Evolutionary conservation across 1,140 invertebrate genomes (phyloP).

Genomic region (Tetramorium parvispinum): DNA sequence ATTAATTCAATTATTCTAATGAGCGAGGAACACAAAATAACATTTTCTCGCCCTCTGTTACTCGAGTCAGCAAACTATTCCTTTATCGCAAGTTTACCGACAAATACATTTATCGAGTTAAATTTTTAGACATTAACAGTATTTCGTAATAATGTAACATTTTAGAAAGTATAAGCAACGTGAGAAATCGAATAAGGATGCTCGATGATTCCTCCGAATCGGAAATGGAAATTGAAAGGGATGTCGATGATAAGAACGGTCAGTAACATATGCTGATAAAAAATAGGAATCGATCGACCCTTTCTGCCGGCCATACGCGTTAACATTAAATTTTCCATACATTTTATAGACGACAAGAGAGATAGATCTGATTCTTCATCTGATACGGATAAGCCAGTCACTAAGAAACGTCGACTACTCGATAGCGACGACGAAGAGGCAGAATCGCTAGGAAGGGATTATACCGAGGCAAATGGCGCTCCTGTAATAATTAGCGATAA

Average conservation of each 20-base stretch:
- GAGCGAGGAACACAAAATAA: background rate
- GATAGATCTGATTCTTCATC: conserved; percentile 73
- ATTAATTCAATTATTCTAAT: background rate
- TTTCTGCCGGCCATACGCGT: background rate
- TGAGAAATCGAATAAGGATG: conserved; percentile 25
- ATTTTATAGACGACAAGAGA: conserved; percentile 75
- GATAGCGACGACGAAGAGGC: conserved; percentile 81
- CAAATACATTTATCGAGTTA: background rate
- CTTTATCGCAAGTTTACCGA: conserved; percentile 34
- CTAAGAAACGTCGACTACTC: conserved; percentile 81
- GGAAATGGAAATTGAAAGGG: conserved; percentile 65
- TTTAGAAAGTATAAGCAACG: conserved; percentile 23
- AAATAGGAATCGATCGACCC: background rate
- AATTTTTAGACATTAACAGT: background rate
- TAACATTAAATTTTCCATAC: background rate
- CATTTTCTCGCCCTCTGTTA: conserved; percentile 60
- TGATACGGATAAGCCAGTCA: conserved; percentile 70
- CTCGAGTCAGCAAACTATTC: background rate
- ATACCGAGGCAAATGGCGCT: conserved; percentile 34
- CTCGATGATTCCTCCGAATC: conserved; percentile 71
- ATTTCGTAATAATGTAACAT: background rate
- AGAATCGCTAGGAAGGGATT: conserved; percentile 54
- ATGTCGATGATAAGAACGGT: conserved; percentile 44
- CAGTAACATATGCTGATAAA: conserved; percentile 21
- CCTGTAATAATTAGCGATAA: conserved; percentile 72